Evolutionary conservation across 2,888 invertebrate species (phyloP).

Genomic region (Cosmia trapezina): DNA sequence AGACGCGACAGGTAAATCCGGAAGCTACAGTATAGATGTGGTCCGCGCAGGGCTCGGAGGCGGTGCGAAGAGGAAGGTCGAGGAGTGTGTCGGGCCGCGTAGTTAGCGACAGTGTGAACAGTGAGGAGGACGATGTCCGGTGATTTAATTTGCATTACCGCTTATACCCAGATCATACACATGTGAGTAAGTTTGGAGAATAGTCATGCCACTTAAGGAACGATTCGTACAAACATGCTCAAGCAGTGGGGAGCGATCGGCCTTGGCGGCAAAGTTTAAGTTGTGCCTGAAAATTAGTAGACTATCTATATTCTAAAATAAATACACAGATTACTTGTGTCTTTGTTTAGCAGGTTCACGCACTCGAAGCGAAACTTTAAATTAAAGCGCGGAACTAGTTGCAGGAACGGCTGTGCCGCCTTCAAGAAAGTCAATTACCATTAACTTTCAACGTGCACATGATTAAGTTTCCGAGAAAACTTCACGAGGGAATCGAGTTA

Average conservation of each 20-base stretch:
- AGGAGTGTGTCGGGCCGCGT: constrained; percentile 80
- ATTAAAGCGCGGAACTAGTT: constrained; percentile 75
- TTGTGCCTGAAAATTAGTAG: constrained; percentile 78
- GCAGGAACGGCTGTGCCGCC: constrained; percentile 67
- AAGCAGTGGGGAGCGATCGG: constrained; percentile 88
- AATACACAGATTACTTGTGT: constrained; percentile 60
- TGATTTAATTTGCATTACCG: constrained; percentile 86
- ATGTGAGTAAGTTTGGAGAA: constrained; percentile 84
- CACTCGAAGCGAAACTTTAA: constrained; percentile 76
- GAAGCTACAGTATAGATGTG: constrained; percentile 71
- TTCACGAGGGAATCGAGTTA: constrained; percentile 69
- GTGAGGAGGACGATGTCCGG: constrained; percentile 80
- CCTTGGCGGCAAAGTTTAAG: constrained; percentile 82
- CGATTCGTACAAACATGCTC: constrained; percentile 87
- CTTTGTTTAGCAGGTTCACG: constrained; percentile 69
- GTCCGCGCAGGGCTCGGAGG: constrained; percentile 74
- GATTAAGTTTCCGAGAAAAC: constrained; percentile 74
- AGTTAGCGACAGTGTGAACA: constrained; percentile 85
- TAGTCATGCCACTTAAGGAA: constrained; percentile 87
- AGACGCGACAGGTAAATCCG: constrained; percentile 15
- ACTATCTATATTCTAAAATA: constrained; percentile 57
- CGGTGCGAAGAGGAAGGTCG: constrained; percentile 83
- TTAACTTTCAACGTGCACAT: constrained; percentile 77
- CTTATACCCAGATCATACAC: constrained; percentile 84
- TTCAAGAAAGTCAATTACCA: constrained; percentile 77